phyloP scores from a whole-genome alignment of 2,113 vertebrate species.

The Heloderma charlesbogerti region DNA sequence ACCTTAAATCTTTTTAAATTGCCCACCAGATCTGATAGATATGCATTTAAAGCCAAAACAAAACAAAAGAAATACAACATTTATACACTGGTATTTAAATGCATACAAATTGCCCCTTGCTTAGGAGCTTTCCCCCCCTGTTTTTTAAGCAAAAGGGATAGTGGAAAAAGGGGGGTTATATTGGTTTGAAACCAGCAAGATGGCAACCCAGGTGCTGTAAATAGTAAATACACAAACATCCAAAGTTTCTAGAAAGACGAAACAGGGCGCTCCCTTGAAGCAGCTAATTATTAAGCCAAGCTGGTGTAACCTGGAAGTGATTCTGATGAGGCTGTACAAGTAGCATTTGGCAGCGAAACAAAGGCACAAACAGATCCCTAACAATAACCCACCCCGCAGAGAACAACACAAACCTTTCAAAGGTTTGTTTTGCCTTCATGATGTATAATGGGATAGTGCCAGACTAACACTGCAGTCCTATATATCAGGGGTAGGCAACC shows the following conservation, averaged over 20 bases:
- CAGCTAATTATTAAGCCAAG: not conserved
- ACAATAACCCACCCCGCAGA: no score
- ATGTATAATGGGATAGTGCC: not conserved
- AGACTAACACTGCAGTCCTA: not conserved
- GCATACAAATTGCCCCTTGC: not conserved
- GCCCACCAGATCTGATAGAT: not conserved
- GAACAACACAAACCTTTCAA: not conserved
- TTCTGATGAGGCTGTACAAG: not conserved
- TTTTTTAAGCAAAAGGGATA: not conserved
- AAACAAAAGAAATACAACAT: not conserved
- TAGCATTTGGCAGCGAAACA: not conserved
- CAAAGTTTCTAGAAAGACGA: not conserved
- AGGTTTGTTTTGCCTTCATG: not conserved
- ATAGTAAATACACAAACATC: not conserved
- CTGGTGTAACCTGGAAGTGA: not conserved
- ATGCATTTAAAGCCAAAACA: not conserved
- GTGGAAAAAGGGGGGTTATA: not conserved
- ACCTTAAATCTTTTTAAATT: not conserved
- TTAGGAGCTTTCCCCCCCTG: not conserved
- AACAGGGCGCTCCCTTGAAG: not conserved
- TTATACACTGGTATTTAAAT: not conserved
- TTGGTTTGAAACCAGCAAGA: constrained; percentile 21
- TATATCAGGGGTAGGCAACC: not conserved
- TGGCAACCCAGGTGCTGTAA: not conserved
- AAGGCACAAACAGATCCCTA: no score